Percentiles rank a stretch among this genome's conserved stretches.
Conservation (phyloP, 2,113 vertebrate species). For the Loxodonta africana region DNA sequence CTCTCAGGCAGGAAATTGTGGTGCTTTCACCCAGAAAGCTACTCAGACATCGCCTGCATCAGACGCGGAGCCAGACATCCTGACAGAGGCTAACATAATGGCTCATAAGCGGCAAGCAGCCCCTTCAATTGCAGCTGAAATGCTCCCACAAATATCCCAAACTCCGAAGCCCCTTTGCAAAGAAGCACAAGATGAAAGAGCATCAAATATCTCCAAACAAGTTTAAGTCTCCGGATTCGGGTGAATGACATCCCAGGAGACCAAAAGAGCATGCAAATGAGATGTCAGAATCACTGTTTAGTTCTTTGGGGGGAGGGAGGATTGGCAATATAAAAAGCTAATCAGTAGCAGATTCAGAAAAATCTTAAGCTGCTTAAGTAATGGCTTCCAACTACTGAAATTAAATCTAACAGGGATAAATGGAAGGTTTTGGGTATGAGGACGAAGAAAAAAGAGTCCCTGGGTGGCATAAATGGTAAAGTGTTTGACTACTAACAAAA, state of each 20-base stretch:
- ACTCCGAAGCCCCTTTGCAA: conserved; percentile 71
- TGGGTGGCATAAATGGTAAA: neutral
- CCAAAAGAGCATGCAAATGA: conserved; percentile 66
- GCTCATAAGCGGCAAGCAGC: conserved; percentile 58
- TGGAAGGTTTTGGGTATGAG: neutral
- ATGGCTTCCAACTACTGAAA: conserved; percentile 53
- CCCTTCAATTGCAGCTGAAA: conserved; percentile 80
- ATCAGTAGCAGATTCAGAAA: conserved; percentile 55
- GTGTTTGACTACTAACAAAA: neutral
- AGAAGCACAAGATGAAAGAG: conserved; percentile 71
- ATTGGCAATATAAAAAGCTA: conserved; percentile 65
- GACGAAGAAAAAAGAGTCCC: conserved; percentile 32
- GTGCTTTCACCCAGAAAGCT: conserved; percentile 73
- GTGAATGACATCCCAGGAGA: conserved; percentile 69
- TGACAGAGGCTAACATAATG: conserved; percentile 79
- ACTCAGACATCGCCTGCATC: conserved; percentile 74
- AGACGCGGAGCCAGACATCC: conserved; percentile 84
- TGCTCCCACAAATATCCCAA: conserved; percentile 71
- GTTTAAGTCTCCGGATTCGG: conserved; percentile 59
- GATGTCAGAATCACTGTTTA: conserved; percentile 68
- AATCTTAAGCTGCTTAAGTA: conserved; percentile 37
- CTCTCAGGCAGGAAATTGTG: conserved; percentile 82
- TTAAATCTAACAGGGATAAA: conserved; percentile 40
- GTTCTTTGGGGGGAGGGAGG: conserved; percentile 38
- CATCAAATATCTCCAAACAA: conserved; percentile 70